Evolutionary conservation across 92 coral and sea anemone species (phyloP).

Genomic region (Anthopleura xanthogrammica): DNA sequence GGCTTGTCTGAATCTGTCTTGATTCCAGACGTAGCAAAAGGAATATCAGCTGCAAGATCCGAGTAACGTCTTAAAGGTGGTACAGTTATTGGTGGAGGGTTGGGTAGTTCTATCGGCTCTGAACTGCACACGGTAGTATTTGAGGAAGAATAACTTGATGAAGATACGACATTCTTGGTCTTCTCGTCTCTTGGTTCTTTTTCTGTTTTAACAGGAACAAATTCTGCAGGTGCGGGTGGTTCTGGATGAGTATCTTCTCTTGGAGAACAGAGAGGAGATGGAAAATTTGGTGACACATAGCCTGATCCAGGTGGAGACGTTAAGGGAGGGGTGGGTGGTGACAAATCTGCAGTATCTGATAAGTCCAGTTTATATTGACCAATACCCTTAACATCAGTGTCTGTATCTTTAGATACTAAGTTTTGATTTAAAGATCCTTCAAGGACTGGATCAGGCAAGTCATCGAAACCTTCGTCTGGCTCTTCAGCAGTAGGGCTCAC

Average conservation of each 20-base stretch:
- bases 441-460: neutral
- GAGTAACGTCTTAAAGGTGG: slow-evolving; percentile 64
- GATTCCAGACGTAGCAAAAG: slow-evolving; percentile 50
- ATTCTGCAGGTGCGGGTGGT: neutral
- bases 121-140: slow-evolving; percentile 9
- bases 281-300: slow-evolving; percentile 24
- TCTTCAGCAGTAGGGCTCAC: slow-evolving; percentile 7
- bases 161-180: neutral
- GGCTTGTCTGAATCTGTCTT: slow-evolving; percentile 31
- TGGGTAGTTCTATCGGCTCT: slow-evolving; percentile 49
- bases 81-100: slow-evolving; percentile 65
- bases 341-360: slow-evolving; percentile 9
- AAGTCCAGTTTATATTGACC: neutral
- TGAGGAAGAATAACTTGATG: slow-evolving; percentile 15
- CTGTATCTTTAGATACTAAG: neutral
- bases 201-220: neutral
- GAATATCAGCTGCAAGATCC: slow-evolving; percentile 58
- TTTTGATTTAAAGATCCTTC: neutral
- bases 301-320: slow-evolving; percentile 30
- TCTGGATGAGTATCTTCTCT: slow-evolving; percentile 1
- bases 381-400: neutral
- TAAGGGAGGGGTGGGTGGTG: slow-evolving; percentile 35
- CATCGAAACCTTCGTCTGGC: slow-evolving; percentile 20
- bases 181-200: neutral
- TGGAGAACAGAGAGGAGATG: slow-evolving; percentile 23